Conservation (phyloP, 2,797 vertebrate species). For the Poeciliopsis turneri region DNA sequence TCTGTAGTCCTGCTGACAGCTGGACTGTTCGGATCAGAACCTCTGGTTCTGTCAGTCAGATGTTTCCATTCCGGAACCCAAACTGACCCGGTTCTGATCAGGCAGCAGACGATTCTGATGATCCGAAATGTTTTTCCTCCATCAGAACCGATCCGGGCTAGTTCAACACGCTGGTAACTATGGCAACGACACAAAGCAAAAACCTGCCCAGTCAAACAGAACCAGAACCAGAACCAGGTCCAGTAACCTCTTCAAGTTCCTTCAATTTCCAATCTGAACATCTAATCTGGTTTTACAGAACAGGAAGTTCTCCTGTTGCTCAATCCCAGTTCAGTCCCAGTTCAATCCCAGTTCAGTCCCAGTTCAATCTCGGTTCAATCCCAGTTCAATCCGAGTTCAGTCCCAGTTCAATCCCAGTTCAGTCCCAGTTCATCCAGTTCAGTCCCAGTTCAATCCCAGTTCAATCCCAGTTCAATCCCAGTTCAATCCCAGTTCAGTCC, state of each 20-base stretch:
- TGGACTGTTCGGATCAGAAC: conserved; percentile 6
- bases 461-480: too few species aligned
- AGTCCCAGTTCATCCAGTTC: too few species aligned
- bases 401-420: too few species aligned
- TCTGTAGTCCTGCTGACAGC: conserved; percentile 6
- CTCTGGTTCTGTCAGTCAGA: background rate
- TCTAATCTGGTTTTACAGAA: background rate
- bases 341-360: too few species aligned
- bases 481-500: too few species aligned
- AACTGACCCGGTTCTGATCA: background rate
- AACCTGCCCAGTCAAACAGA: background rate
- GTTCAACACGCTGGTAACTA: background rate
- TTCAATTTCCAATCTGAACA: background rate
- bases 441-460: too few species aligned
- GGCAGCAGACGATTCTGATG: background rate
- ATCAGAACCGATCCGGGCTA: too few species aligned
- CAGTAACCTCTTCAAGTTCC: too few species aligned
- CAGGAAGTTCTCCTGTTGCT: background rate
- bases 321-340: too few species aligned
- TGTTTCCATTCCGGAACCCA: background rate
- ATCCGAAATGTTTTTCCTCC: background rate
- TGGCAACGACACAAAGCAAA: too few species aligned
- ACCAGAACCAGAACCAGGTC: background rate
- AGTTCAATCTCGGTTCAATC: too few species aligned
- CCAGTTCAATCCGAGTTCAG: too few species aligned